phyloP scores from a whole-genome alignment of 1,140 invertebrate species.

The Eciton burchellii region DNA sequence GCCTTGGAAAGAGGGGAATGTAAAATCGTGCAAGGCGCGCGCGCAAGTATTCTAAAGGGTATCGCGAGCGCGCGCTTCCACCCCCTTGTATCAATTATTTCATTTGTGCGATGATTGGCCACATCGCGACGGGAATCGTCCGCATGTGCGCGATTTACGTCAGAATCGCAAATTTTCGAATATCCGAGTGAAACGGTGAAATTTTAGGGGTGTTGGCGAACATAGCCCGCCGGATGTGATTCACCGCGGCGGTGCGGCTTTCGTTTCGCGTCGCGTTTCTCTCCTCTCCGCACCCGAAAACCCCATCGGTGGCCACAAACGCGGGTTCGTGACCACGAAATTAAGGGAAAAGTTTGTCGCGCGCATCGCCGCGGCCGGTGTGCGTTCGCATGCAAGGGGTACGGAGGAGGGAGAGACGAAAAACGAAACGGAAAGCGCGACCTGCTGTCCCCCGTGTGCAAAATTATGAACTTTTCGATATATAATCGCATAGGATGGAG shows the following conservation, averaged over 20 bases:
- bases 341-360: conserved; percentile 64
- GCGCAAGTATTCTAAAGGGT: conserved; percentile 34
- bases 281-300: conserved; percentile 3
- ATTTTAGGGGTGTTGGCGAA: not conserved
- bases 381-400: conserved; percentile 57
- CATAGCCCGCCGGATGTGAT: conserved; percentile 59
- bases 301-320: conserved; percentile 6
- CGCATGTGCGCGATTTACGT: conserved; percentile 6
- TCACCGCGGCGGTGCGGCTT: conserved; percentile 11
- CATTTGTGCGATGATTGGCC: conserved; percentile 13
- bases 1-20: conserved; percentile 37
- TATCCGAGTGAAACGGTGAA: conserved; percentile 14
- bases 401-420: conserved; percentile 14
- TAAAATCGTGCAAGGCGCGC: conserved; percentile 36
- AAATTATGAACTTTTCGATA: conserved; percentile 53
- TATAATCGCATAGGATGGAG: conserved; percentile 30
- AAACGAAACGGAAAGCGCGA: not conserved
- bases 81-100: conserved; percentile 42
- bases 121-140: conserved; percentile 17
- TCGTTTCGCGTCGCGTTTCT: conserved; percentile 5
- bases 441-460: not conserved
- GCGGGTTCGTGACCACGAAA: conserved; percentile 60
- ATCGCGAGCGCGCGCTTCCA: conserved; percentile 16
- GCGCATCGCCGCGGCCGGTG: conserved; percentile 32
- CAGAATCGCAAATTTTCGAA: conserved; percentile 40